Evolutionary conservation across 1,140 invertebrate species (phyloP), one percentile per base, ranked within the genome.

Genomic region (Papilio polytes): DNA sequence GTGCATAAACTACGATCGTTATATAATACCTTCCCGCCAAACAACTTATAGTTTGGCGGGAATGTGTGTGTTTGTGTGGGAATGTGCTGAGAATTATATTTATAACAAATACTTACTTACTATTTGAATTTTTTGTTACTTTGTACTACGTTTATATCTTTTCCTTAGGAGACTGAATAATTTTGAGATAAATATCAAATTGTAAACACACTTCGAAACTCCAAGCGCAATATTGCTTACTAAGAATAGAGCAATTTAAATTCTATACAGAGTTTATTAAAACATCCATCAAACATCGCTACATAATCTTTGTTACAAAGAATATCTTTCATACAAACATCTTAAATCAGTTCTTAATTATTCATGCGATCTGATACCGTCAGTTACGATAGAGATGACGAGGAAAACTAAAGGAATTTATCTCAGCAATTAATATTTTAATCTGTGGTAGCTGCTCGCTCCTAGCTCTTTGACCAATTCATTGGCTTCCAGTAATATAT

Each of bases 261-360:
- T 70, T 70, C 63, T 13, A 31, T 3, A 66, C 20, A 18, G 53
- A 70, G 46, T 26, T 53, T 48, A 76, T 76, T 76, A 76, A 74
- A 76, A 51, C 76, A 26, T 78, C 77, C 20, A 66, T 78, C 77
- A 63, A 78, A 78, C 18, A 22, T 51, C 18, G n/a, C 9, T 59
- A 66, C 41, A 66, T 78, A 63, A 78, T 66, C 36, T 66, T 66
- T 63, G 46, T 41, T 44, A 78, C 31, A 78, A 78, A 78, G 36
- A 66, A 66, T 78, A 46, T 66, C 18, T 41, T 78, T 31, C 59
- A 48, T 46, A 44, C 18, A 18, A 36, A 36, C 63, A 78, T 66
- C 77, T 66, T 1, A 44, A 66, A 78, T 78, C 77, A 63, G 36
- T 22, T 22, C 41, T 59, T 78, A 78, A 78, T 78, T 78, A 78